Percentiles rank a stretch among this genome's conserved stretches.
phyloP scores from a whole-genome alignment of 2,888 invertebrate species.

The Lamellibrachia satsuma region DNA sequence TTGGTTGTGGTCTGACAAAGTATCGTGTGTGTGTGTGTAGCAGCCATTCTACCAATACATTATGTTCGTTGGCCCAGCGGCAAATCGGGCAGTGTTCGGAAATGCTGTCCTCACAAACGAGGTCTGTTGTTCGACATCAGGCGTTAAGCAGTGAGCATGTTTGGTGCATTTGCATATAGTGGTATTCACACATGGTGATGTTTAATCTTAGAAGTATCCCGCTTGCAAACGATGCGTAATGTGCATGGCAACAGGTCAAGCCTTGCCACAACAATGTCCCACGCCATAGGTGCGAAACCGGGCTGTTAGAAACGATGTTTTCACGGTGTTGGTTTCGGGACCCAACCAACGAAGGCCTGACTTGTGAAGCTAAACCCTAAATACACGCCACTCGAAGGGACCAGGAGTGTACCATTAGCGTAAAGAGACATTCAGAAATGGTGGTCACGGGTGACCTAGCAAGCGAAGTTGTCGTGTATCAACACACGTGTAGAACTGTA shows the following conservation, averaged over 20 bases:
- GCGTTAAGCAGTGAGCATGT: not conserved
- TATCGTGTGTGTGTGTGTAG: no score
- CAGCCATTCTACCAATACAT: no score
- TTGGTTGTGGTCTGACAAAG: not conserved
- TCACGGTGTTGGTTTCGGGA: constrained; percentile 1
- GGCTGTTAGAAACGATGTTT: not conserved
- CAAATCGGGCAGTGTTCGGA: no score
- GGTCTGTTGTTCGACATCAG: not conserved
- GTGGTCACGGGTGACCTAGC: not conserved
- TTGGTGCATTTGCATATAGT: not conserved
- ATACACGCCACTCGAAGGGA: not conserved
- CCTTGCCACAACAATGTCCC: not conserved
- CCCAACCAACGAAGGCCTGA: not conserved
- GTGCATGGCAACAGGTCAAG: not conserved
- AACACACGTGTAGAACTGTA: not conserved
- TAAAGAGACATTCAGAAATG: not conserved
- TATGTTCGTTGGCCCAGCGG: not conserved
- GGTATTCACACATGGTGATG: not conserved
- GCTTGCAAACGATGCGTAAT: not conserved
- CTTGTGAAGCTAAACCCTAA: not conserved
- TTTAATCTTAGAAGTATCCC: not conserved
- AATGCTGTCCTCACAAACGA: no score
- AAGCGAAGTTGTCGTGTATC: not conserved
- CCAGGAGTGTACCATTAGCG: not conserved
- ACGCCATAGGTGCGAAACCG: not conserved